Evolutionary conservation across 1,140 invertebrate genomes (phyloP).

Genomic region (Drosophila sechellia): DNA sequence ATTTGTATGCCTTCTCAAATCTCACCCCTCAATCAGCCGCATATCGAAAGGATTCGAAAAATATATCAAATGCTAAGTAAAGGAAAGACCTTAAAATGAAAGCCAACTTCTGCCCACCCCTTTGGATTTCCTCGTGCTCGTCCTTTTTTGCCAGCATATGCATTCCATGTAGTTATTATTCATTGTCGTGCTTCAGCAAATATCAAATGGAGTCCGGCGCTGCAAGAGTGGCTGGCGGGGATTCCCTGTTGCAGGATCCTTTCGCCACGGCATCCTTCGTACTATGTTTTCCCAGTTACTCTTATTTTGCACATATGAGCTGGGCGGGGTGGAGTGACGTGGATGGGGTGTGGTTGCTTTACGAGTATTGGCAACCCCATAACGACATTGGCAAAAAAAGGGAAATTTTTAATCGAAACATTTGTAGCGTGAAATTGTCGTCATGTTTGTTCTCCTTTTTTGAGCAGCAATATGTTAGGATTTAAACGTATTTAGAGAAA

Average conservation of each 20-base stretch:
- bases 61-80: background rate
- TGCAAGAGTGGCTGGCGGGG: slow-evolving; percentile 36
- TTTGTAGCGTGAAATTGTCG: slow-evolving; percentile 79
- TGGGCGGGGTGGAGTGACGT: slow-evolving; percentile 6
- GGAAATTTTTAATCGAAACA: slow-evolving; percentile 73
- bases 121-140: slow-evolving; percentile 9
- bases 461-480: slow-evolving; percentile 72
- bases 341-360: slow-evolving; percentile 53
- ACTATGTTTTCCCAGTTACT: slow-evolving; percentile 42
- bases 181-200: slow-evolving; percentile 77
- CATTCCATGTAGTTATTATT: slow-evolving; percentile 76
- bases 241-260: slow-evolving; percentile 18
- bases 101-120: slow-evolving; percentile 19
- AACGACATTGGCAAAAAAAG: slow-evolving; percentile 36
- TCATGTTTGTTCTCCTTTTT: slow-evolving; percentile 55
- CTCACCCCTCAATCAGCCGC: background rate
- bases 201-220: slow-evolving; percentile 69
- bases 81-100: slow-evolving; percentile 23
- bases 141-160: slow-evolving; percentile 61
- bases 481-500: slow-evolving; percentile 48
- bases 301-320: slow-evolving; percentile 58
- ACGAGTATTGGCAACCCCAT: slow-evolving; percentile 51
- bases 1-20: background rate
- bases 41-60: background rate
- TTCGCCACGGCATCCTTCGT: slow-evolving; percentile 10